Conservation (phyloP, 2,888 invertebrate species). For the Tubiluchus corallicola region DNA sequence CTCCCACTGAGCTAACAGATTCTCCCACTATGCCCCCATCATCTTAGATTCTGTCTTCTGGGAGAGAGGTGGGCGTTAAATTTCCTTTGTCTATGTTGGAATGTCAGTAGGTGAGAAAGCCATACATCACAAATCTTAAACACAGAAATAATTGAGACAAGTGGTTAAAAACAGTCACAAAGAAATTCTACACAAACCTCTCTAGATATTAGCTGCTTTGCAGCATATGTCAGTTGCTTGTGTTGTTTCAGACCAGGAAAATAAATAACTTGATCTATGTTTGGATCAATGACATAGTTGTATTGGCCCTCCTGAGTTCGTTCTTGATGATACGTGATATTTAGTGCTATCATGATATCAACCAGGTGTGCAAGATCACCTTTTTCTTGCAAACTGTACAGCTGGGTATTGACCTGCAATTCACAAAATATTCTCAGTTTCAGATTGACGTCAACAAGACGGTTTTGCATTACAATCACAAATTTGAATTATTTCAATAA, state of each 20-base stretch:
- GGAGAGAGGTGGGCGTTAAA: no score
- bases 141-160: no score
- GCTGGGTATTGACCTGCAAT: constrained; percentile 41
- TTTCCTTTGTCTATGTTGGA: no score
- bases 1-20: no score
- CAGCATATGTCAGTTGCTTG: constrained; percentile 41
- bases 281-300: constrained; percentile 51
- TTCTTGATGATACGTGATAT: constrained; percentile 62
- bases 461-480: no score
- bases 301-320: constrained; percentile 56
- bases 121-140: no score
- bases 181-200: no score
- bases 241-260: constrained; percentile 31
- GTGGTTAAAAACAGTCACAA: neutral
- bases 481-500: neutral
- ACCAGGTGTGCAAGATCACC: constrained; percentile 48
- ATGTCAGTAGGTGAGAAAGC: no score
- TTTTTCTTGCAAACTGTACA: constrained; percentile 53
- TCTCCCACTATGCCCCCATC: no score
- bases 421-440: no score
- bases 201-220: constrained; percentile 57
- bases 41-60: no score
- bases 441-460: no score
- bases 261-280: constrained; percentile 45
- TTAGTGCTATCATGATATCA: constrained; percentile 69